These are phyloP conservation scores for Hoplostethus mediterraneus DNA, from an alignment of 2,797 vertebrate genomes.

Conservation along the genomic window DNA sequence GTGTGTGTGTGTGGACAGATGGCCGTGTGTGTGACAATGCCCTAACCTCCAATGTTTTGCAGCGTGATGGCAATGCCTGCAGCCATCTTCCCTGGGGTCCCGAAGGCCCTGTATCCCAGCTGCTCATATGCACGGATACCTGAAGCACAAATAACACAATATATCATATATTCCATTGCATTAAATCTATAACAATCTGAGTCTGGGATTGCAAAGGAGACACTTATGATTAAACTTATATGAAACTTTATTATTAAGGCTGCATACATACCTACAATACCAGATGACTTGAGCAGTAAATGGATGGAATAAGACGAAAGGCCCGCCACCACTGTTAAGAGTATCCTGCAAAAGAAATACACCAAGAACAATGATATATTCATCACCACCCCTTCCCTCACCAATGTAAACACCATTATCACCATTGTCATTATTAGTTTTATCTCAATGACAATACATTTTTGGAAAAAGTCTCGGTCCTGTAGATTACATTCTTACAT, in stretches of 20 bases:
- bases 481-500: conserved; percentile 13
- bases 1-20: conserved; percentile 33
- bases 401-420: not conserved
- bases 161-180: not conserved
- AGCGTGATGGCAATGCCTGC: conserved; percentile 94
- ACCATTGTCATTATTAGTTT: not conserved
- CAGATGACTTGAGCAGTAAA: conserved; percentile 95
- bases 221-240: not conserved
- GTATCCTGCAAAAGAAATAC: conserved; percentile 83
- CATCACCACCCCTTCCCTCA: not conserved
- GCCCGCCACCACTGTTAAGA: conserved; percentile 91
- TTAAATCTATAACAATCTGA: conserved; percentile 9
- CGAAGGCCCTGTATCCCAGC: conserved; percentile 94
- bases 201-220: not conserved
- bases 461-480: not conserved
- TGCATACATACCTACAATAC: conserved; percentile 84
- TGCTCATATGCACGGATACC: conserved; percentile 97
- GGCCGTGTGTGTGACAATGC: conserved; percentile 10
- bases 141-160: conserved; percentile 62
- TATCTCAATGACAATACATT: not conserved
- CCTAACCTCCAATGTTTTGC: conserved; percentile 96
- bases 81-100: conserved; percentile 95
- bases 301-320: conserved; percentile 99
- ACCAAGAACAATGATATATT: not conserved
- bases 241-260: not conserved